Conservation (phyloP, 2,113 vertebrate species). For the Procavia capensis region DNA sequence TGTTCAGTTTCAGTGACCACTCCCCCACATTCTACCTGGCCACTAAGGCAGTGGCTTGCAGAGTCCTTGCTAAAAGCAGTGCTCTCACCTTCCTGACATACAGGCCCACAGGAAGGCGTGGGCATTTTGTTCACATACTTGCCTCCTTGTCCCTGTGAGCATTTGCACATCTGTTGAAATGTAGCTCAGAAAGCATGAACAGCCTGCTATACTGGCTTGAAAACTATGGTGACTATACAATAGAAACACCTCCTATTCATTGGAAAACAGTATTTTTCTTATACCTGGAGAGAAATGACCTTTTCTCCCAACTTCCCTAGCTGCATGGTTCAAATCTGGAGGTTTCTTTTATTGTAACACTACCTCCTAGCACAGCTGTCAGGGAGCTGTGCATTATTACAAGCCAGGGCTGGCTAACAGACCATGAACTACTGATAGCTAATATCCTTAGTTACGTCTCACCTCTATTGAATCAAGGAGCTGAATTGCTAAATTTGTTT, state of each 20-base stretch:
- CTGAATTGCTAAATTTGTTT: conserved; percentile 86
- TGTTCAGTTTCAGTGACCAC: neutral
- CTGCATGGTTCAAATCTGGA: conserved; percentile 65
- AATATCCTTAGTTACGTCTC: conserved; percentile 88
- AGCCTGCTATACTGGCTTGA: neutral
- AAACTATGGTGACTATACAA: neutral
- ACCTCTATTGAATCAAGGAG: conserved; percentile 81
- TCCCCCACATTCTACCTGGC: neutral
- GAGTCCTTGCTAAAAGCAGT: neutral
- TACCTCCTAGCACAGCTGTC: conserved; percentile 72
- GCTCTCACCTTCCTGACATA: neutral
- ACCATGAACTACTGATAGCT: conserved; percentile 84
- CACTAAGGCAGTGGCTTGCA: neutral
- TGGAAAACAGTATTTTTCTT: conserved; percentile 1
- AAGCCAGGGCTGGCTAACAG: conserved; percentile 84
- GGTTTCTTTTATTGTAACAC: conserved; percentile 56
- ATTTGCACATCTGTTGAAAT: conserved; percentile 8
- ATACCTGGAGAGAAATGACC: conserved; percentile 66
- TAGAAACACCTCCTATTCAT: neutral
- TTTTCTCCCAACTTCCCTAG: conserved; percentile 39
- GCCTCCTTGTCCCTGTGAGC: neutral
- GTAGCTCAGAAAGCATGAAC: conserved; percentile 8
- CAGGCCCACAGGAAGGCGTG: neutral
- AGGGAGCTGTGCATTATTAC: conserved; percentile 84
- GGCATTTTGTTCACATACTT: neutral